A percentile compares a stretch with the other conserved stretches of the same genome.
Conservation (phyloP, 2,888 invertebrate genomes). For the Aphrophora alni region DNA sequence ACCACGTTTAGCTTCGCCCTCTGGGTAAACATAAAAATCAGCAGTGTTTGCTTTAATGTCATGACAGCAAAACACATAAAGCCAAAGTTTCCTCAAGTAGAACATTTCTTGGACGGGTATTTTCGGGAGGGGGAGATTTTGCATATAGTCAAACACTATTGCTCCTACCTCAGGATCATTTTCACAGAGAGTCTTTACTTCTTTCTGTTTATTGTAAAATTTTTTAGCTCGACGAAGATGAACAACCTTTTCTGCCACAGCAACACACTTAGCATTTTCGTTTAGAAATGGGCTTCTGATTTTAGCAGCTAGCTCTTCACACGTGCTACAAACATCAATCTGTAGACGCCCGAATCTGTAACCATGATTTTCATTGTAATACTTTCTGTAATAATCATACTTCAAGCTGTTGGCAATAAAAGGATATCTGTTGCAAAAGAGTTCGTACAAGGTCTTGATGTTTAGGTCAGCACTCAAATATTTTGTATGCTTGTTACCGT, state of each 20-base stretch:
- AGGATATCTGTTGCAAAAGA: not conserved
- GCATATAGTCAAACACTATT: slow-evolving; percentile 43
- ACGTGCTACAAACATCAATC: not conserved
- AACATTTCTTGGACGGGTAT: slow-evolving; percentile 53
- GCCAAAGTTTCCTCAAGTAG: slow-evolving; percentile 50
- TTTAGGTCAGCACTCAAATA: not conserved
- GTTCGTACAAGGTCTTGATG: not conserved
- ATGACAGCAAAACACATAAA: slow-evolving; percentile 44
- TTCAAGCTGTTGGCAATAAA: not conserved
- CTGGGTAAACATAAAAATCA: slow-evolving; percentile 48
- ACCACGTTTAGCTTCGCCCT: slow-evolving; percentile 46
- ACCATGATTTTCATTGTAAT: not conserved
- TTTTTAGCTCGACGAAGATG: slow-evolving; percentile 25
- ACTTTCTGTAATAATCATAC: not conserved
- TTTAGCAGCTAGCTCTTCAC: not conserved
- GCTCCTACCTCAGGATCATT: not conserved
- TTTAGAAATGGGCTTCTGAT: not conserved
- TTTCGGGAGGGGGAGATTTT: slow-evolving; percentile 49
- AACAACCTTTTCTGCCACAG: not conserved
- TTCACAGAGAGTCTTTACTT: slow-evolving; percentile 18
- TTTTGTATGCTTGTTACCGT: not conserved
- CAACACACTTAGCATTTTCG: slow-evolving; percentile 16
- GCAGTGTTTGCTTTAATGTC: slow-evolving; percentile 45
- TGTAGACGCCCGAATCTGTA: not conserved
- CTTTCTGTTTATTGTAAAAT: slow-evolving; percentile 42